Evolutionary conservation across 2,888 invertebrate species (phyloP).

Genomic region (Oscheius onirici): DNA sequence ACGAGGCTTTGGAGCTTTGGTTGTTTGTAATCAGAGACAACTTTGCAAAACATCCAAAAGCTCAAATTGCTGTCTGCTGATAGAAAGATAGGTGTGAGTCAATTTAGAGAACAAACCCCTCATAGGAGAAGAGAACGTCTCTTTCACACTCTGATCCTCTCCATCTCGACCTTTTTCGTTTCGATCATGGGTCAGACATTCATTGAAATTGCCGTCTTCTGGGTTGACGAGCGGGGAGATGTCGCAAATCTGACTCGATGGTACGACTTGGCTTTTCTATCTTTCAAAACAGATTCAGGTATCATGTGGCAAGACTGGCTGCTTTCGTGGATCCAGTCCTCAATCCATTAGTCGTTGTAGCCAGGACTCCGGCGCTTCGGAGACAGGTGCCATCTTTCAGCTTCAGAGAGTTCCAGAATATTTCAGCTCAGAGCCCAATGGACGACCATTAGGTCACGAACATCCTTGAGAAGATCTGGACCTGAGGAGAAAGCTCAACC

Average conservation of each 20-base stretch:
- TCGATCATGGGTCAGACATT: slow-evolving; percentile 67
- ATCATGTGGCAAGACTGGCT: slow-evolving; percentile 60
- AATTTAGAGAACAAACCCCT: slow-evolving; percentile 64
- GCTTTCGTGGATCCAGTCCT: slow-evolving; percentile 68
- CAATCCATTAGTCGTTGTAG: slow-evolving; percentile 67
- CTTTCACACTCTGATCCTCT: slow-evolving; percentile 68
- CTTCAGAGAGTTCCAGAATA: too few relatives aligned
- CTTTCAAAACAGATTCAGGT: slow-evolving; percentile 34
- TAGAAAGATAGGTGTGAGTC: not conserved
- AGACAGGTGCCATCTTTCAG: slow-evolving; percentile 57
- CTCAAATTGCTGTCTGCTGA: not conserved
- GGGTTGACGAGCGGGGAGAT: slow-evolving; percentile 65
- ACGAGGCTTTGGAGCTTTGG: too few relatives aligned
- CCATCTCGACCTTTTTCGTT: slow-evolving; percentile 63
- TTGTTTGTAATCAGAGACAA: not conserved
- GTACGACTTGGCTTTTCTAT: slow-evolving; percentile 9
- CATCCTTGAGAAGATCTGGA: slow-evolving; percentile 35
- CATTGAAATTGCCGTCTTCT: slow-evolving; percentile 70
- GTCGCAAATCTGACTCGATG: slow-evolving; percentile 49
- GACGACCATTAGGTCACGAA: slow-evolving; percentile 47
- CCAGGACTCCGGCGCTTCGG: slow-evolving; percentile 65
- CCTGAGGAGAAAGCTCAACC: slow-evolving; percentile 1
- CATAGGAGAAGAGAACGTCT: slow-evolving; percentile 66
- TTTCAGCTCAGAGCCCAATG: slow-evolving; percentile 48
- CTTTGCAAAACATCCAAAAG: not conserved